These are phyloP conservation scores for Blera fallax DNA, from an alignment of 2,888 invertebrate genomes.

Conservation along the genomic window DNA sequence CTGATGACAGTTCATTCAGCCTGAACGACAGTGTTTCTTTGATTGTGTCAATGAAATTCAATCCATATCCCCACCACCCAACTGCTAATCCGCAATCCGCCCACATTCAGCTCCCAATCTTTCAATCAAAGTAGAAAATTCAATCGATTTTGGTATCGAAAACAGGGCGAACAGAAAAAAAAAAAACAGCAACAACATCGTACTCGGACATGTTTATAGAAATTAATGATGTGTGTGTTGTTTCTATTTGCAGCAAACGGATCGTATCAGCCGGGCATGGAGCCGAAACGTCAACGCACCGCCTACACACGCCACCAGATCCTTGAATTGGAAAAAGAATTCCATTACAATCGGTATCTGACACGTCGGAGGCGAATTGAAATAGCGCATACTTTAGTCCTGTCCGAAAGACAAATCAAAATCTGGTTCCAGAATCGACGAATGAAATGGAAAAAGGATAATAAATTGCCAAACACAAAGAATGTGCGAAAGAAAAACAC, in stretches of 20 bases:
- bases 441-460: slow-evolving; percentile 93
- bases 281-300: slow-evolving; percentile 97
- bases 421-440: slow-evolving; percentile 94
- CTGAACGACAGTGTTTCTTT: slow-evolving; percentile 73
- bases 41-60: slow-evolving; percentile 69
- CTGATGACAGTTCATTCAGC: slow-evolving; percentile 75
- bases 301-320: slow-evolving; percentile 99
- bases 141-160: slow-evolving; percentile 57
- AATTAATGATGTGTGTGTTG: slow-evolving; percentile 75
- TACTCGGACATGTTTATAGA: slow-evolving; percentile 58
- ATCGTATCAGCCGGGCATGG: slow-evolving; percentile 94
- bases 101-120: slow-evolving; percentile 18
- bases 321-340: slow-evolving; percentile 98
- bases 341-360: slow-evolving; percentile 98
- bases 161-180: neutral
- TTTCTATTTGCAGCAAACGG: slow-evolving; percentile 90
- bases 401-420: slow-evolving; percentile 95
- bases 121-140: slow-evolving; percentile 66
- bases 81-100: no score
- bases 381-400: slow-evolving; percentile 96
- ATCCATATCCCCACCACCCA: slow-evolving; percentile 36
- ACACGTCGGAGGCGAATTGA: slow-evolving; percentile 97
- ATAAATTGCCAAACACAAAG: slow-evolving; percentile 83
- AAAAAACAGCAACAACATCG: slow-evolving; percentile 5
- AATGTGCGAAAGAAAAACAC: slow-evolving; percentile 86